phyloP scores from a whole-genome alignment of 1,140 invertebrate species.

The Heliconius himera region DNA sequence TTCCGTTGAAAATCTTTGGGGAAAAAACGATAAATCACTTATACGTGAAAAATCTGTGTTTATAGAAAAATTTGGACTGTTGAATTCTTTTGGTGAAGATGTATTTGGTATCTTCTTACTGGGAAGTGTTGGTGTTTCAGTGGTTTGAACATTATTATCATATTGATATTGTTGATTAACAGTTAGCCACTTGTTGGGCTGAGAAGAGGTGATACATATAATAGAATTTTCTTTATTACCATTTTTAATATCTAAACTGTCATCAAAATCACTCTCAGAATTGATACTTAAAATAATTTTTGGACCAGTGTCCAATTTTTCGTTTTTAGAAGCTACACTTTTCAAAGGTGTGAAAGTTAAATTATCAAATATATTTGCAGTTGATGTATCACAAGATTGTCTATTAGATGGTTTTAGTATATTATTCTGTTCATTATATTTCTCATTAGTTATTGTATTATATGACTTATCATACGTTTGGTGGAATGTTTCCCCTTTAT shows the following conservation, averaged over 20 bases:
- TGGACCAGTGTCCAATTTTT: conserved; percentile 64
- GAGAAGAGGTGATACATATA: conserved; percentile 59
- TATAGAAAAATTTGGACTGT: conserved; percentile 74
- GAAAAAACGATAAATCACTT: conserved; percentile 75
- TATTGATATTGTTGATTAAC: conserved; percentile 51
- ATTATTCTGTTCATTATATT: conserved; percentile 48
- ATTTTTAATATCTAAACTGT: conserved; percentile 60
- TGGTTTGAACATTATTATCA: conserved; percentile 39
- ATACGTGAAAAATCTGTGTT: conserved; percentile 75
- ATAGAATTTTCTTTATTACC: conserved; percentile 69
- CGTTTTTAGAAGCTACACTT: conserved; percentile 49
- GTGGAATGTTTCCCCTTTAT: conserved; percentile 50
- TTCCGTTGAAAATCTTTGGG: conserved; percentile 78
- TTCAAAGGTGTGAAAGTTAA: conserved; percentile 71
- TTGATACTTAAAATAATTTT: conserved; percentile 69
- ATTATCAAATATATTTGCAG: conserved; percentile 69
- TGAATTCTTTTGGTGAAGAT: conserved; percentile 74
- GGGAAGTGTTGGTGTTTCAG: conserved; percentile 52
- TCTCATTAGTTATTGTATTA: conserved; percentile 30
- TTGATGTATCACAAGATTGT: conserved; percentile 48
- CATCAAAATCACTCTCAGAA: conserved; percentile 67
- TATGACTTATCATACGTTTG: conserved; percentile 66
- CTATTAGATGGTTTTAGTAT: conserved; percentile 70
- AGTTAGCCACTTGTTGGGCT: conserved; percentile 61
- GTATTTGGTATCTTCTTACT: conserved; percentile 72